Conservation (phyloP, 2,797 vertebrate genomes). For the Helostoma temminkii region DNA sequence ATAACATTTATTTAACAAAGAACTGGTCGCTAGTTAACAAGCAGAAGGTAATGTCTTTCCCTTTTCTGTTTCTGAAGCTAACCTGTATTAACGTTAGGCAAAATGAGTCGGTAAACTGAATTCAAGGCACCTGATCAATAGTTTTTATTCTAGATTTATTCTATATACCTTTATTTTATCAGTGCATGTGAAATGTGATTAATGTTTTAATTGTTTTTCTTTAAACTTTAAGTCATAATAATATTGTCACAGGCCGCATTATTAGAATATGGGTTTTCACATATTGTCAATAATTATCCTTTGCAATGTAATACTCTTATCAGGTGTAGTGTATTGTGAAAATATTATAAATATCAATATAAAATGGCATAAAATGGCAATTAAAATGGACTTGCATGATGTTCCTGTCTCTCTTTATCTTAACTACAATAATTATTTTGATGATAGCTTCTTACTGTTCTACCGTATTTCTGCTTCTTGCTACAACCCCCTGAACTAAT, state of each 20-base stretch:
- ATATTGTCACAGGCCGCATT: slow-evolving; percentile 5
- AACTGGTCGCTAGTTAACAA: neutral
- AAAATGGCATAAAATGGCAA: slow-evolving; percentile 39
- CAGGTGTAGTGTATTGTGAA: slow-evolving; percentile 49
- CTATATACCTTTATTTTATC: neutral
- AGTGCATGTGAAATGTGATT: slow-evolving; percentile 27
- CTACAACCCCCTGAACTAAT: slow-evolving; percentile 59
- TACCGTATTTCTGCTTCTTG: slow-evolving; percentile 21
- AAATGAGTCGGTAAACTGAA: slow-evolving; percentile 4
- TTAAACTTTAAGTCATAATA: slow-evolving; percentile 20
- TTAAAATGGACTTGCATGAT: slow-evolving; percentile 60
- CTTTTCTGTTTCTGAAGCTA: slow-evolving; percentile 44
- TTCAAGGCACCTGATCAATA: neutral
- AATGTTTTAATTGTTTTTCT: slow-evolving; percentile 15
- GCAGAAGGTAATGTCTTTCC: slow-evolving; percentile 2
- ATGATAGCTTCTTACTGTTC: slow-evolving; percentile 26
- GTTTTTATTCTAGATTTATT: neutral
- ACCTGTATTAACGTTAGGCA: slow-evolving; percentile 62
- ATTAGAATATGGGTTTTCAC: slow-evolving; percentile 17
- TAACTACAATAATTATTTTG: slow-evolving; percentile 29
- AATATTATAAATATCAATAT: slow-evolving; percentile 37
- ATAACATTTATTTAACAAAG: slow-evolving; percentile 11
- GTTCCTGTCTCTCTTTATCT: slow-evolving; percentile 53
- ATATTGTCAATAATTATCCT: slow-evolving; percentile 32
- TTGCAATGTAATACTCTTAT: slow-evolving; percentile 45